Evolutionary conservation across 2,113 vertebrate genomes (phyloP).

Genomic region (Procavia capensis): DNA sequence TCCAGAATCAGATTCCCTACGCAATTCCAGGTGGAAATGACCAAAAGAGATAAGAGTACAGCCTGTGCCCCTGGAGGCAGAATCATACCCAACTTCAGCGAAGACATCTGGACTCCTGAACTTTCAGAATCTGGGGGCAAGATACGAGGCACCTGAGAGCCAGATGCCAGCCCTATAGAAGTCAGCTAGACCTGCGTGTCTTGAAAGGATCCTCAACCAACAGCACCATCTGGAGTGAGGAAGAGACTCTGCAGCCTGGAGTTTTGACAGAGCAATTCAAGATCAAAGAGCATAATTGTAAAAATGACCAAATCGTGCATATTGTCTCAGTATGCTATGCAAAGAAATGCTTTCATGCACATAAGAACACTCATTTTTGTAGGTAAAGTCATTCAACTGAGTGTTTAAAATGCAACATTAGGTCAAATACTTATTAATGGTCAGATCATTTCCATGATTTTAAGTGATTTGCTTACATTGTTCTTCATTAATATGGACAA

Average conservation of each 20-base stretch:
- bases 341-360: background rate
- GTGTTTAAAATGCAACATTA: background rate
- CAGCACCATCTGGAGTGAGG: background rate
- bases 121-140: background rate
- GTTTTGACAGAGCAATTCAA: background rate
- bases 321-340: background rate
- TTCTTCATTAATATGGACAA: background rate
- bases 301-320: background rate
- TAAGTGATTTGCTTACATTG: background rate
- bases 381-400: background rate
- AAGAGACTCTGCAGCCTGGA: background rate
- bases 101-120: background rate
- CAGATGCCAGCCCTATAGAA: background rate
- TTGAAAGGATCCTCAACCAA: background rate
- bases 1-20: background rate
- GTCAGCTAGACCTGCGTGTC: background rate
- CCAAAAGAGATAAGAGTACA: background rate
- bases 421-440: background rate
- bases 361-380: background rate
- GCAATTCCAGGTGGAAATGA: background rate
- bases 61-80: rapidly evolving
- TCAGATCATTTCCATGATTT: background rate
- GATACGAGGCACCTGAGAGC: background rate
- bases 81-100: background rate
- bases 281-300: background rate